A percentile compares a stretch with the other conserved stretches of the same genome.
These are phyloP conservation scores for Cryptoleucopteryx plumbea DNA, from an alignment of 2,113 vertebrate species.

Conservation along the genomic window DNA sequence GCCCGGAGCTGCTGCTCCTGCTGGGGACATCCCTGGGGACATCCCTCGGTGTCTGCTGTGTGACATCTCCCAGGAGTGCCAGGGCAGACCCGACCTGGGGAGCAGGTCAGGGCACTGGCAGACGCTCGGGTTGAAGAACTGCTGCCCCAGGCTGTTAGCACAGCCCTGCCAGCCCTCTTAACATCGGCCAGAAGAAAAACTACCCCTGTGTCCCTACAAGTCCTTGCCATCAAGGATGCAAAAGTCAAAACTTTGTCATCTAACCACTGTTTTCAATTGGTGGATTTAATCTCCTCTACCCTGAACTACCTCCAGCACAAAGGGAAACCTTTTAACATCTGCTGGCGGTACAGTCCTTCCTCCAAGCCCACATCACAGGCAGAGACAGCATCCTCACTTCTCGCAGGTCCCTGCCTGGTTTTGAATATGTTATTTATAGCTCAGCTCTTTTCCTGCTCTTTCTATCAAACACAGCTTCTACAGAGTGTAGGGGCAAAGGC, in stretches of 20 bases:
- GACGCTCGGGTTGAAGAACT: not conserved
- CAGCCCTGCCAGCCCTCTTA: not conserved
- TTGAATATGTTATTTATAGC: constrained; percentile 37
- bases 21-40: not conserved
- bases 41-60: not conserved
- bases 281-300: not conserved
- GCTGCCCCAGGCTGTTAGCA: not conserved
- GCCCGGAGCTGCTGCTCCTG: not conserved
- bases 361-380: not conserved
- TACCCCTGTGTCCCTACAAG: not conserved
- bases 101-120: constrained; percentile 30
- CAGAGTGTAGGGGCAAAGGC: not conserved
- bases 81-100: not conserved
- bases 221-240: not conserved
- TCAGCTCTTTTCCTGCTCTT: not conserved
- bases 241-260: constrained; percentile 7
- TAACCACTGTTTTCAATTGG: not conserved
- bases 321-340: not conserved
- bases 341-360: not conserved
- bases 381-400: not conserved
- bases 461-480: not conserved
- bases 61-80: not conserved
- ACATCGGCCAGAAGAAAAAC: not conserved
- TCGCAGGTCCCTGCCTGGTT: not conserved
- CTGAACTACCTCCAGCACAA: not conserved